phyloP scores from a whole-genome alignment of 2,113 vertebrate genomes.

The Fukomys damarensis region DNA sequence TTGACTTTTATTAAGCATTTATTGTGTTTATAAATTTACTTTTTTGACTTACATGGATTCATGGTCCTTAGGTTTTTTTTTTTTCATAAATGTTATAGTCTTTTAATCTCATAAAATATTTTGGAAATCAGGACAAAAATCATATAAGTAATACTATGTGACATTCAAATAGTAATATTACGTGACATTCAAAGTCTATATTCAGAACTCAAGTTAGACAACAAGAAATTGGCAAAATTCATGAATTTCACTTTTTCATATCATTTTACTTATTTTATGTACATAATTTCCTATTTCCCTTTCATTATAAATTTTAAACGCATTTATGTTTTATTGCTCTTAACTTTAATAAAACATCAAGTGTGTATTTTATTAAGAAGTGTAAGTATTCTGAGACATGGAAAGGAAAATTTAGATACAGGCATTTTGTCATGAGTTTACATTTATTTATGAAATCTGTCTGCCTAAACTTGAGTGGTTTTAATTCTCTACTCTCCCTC shows the following conservation, averaged over 20 bases:
- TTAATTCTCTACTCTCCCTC: background rate
- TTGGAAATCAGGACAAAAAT: background rate
- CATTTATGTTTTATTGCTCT: background rate
- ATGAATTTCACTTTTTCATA: background rate
- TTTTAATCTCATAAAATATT: background rate
- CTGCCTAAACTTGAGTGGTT: background rate
- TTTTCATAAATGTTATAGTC: background rate
- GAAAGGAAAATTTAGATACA: conserved; percentile 13
- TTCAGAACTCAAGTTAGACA: background rate
- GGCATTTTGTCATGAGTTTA: background rate
- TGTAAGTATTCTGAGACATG: background rate
- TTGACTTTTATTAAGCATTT: background rate
- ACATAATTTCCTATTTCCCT: background rate
- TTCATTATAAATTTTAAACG: background rate
- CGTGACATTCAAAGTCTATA: background rate
- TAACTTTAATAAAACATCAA: background rate
- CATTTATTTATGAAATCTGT: background rate
- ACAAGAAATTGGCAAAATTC: background rate
- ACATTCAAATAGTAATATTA: background rate
- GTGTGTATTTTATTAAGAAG: background rate
- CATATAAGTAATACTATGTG: too few species aligned
- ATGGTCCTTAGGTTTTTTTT: background rate
- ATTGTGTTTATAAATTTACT: background rate
- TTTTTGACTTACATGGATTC: background rate
- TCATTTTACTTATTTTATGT: background rate